Base-by-base conservation (phyloP, 2,797 vertebrate genomes). In the Characodon lateralis region DNA sequence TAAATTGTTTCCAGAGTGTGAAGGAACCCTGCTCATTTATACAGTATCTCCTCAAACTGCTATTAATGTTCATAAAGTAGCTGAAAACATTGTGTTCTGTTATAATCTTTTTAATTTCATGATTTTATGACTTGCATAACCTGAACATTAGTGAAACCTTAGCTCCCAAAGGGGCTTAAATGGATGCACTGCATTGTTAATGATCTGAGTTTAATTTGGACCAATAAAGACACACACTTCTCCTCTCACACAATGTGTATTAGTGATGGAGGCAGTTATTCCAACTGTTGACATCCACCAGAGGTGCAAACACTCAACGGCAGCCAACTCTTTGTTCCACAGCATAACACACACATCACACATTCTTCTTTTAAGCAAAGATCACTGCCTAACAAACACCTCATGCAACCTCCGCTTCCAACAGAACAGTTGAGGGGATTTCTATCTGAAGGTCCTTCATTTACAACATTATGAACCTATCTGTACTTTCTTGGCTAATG, bases 261-360 rank as follows among this genome's bases (percentile, higher is more conserved):
- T 95, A 94, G 94, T 94, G 81, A 81, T 85, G 76, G 78, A 88
- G 73, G 82, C 86, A 78, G 83, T 92, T 89, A 93, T 90, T 92
- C 72, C 83, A 91, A 83, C 82, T 85, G 66, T 82, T 81, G 72
- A 92, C 81, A 66, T 90, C 88, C 80, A 79, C 77, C 84, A 83
- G 73, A 85, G 78, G 85, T 69, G 87, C 90, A 93, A 92, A 94
- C 84, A 46, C 86, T 86, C 39, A 70, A 79, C 80, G 78, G 79
- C 91, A 90, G 93, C 84, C 90, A 89, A 91, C 85, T 83, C 85
- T 80, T 85, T 69, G 58, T 70, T 79, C 65, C 78, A 73, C 43
- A 82, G 80, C 77, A 76, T 1, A 78, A 83, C 88, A 85, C 81
- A 73, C 78, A 78, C 80, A 24, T 86, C 86, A 89, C 80, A 88